Evolutionary conservation across 2,797 vertebrate species (phyloP).

Genomic region (Xenops minutus): DNA sequence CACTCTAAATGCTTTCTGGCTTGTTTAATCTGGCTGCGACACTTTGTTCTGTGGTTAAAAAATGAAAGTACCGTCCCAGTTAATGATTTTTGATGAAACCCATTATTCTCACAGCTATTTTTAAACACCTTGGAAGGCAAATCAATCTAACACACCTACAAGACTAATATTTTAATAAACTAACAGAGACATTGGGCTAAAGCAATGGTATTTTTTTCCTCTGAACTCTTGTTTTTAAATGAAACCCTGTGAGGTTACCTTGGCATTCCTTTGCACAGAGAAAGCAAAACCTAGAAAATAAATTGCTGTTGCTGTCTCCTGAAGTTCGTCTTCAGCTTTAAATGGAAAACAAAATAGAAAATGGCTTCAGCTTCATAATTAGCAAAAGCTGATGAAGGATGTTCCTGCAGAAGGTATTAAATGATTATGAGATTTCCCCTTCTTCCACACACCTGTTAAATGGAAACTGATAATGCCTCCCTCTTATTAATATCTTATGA

Average conservation of each 20-base stretch:
- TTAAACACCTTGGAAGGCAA: constrained; percentile 14
- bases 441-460: constrained; percentile 43
- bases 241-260: constrained; percentile 16
- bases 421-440: constrained; percentile 6
- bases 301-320: background rate
- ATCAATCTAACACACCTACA: constrained; percentile 43
- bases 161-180: constrained; percentile 64
- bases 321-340: background rate
- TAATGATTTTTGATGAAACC: constrained; percentile 64
- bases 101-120: constrained; percentile 62
- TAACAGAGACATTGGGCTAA: constrained; percentile 34
- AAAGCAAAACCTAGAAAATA: background rate
- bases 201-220: constrained; percentile 17
- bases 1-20: background rate
- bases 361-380: background rate
- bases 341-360: background rate
- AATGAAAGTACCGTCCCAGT: constrained; percentile 42
- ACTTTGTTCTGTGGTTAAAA: constrained; percentile 60
- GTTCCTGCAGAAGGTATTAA: constrained; percentile 17
- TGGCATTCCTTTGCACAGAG: background rate
- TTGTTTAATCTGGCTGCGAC: constrained; percentile 69
- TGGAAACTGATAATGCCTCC: constrained; percentile 13
- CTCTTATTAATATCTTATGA: constrained; percentile 27
- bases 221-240: constrained; percentile 15
- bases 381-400: background rate